These are phyloP conservation scores for Scaptomyza polygonia DNA, from an alignment of 2,888 invertebrate species.

Conservation along the genomic window DNA sequence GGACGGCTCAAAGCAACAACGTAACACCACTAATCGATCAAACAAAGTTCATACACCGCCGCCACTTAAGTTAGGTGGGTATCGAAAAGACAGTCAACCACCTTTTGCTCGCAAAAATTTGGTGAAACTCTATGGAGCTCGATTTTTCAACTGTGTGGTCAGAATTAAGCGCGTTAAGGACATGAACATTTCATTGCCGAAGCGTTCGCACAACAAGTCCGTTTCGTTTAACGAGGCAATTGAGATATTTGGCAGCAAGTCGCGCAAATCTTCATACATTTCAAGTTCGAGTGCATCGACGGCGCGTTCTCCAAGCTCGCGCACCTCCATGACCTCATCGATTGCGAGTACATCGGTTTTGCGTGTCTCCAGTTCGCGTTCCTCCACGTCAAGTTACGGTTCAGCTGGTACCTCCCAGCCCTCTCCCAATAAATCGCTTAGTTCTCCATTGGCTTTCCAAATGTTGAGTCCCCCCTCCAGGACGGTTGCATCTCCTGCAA, in stretches of 20 bases:
- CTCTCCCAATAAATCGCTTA: too few species aligned
- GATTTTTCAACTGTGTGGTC: conserved; percentile 51
- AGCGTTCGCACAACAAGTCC: conserved; percentile 59
- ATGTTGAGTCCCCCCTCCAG: too few species aligned
- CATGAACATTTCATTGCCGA: background rate
- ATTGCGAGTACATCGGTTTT: background rate
- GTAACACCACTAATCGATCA: background rate
- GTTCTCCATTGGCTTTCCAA: too few species aligned
- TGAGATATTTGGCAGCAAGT: conserved; percentile 73
- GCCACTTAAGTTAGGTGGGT: conserved; percentile 9
- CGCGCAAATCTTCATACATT: conserved; percentile 30
- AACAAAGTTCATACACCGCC: conserved; percentile 16
- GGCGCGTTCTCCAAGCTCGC: background rate
- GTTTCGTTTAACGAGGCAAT: conserved; percentile 81
- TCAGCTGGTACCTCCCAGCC: background rate
- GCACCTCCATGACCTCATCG: background rate
- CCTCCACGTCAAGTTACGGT: background rate
- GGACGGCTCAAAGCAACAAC: conserved; percentile 25
- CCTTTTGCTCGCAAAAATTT: conserved; percentile 4
- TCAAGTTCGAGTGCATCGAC: background rate
- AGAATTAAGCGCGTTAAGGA: conserved; percentile 32
- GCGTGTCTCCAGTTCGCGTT: background rate
- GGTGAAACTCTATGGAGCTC: conserved; percentile 36
- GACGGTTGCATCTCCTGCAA: too few species aligned
- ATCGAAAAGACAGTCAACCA: background rate